phyloP scores from a whole-genome alignment of 2,888 invertebrate genomes.

The Caenorhabditis drosophilae region DNA sequence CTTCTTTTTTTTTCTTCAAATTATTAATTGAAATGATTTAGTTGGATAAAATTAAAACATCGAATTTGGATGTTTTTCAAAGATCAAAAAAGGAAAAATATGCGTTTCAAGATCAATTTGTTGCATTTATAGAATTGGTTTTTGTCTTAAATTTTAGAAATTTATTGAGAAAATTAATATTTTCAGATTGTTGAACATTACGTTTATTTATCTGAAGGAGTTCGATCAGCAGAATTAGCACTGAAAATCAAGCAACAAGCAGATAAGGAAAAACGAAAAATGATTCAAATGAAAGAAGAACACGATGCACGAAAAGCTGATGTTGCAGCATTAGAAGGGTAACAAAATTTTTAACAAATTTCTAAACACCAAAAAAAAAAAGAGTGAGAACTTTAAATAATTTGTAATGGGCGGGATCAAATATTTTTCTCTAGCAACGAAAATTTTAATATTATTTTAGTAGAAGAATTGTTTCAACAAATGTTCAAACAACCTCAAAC shows the following conservation, averaged over 20 bases:
- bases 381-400: no score
- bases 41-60: slow-evolving; percentile 18
- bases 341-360: no score
- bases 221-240: slow-evolving; percentile 33
- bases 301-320: slow-evolving; percentile 39
- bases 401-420: no score
- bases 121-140: slow-evolving; percentile 22
- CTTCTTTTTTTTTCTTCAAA: not conserved
- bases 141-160: not conserved
- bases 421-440: not conserved
- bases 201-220: slow-evolving; percentile 41
- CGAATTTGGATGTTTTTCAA: slow-evolving; percentile 10
- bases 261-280: slow-evolving; percentile 34
- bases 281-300: slow-evolving; percentile 42
- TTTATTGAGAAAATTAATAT: not conserved
- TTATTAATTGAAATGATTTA: slow-evolving; percentile 6
- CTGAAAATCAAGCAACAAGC: slow-evolving; percentile 33
- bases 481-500: no score
- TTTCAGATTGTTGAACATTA: slow-evolving; percentile 44
- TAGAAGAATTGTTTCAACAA: no score
- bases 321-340: slow-evolving; percentile 28
- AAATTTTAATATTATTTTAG: not conserved
- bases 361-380: no score
- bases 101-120: slow-evolving; percentile 31
- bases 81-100: slow-evolving; percentile 21